Evolutionary conservation across 2,888 invertebrate genomes (phyloP).

Genomic region (Eupithecia vulgata): DNA sequence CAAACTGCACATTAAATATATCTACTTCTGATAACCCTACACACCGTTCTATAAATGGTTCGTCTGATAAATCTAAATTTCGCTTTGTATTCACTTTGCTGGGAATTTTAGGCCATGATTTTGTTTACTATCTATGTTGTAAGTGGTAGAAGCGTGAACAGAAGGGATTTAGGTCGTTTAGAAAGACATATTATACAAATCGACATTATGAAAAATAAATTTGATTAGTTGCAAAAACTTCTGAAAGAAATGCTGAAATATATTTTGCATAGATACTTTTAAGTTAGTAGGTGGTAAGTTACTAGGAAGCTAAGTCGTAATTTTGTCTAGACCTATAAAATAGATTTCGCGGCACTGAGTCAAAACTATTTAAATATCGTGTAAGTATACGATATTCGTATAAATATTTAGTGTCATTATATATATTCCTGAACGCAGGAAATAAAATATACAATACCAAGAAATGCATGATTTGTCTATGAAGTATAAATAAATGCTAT

Average conservation of each 20-base stretch:
- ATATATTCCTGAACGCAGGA: not conserved
- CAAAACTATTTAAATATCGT: not conserved
- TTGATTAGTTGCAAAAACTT: not conserved
- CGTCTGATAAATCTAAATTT: conserved; percentile 47
- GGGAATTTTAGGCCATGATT: conserved; percentile 41
- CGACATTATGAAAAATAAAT: not conserved
- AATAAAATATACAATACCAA: not conserved
- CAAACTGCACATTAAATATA: not conserved
- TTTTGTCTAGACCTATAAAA: not conserved
- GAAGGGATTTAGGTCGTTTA: conserved; percentile 6
- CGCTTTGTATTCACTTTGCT: conserved; percentile 46
- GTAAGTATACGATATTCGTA: not conserved
- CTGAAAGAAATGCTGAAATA: not conserved
- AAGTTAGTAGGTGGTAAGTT: too few species aligned
- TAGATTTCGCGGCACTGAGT: not conserved
- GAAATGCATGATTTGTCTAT: not conserved
- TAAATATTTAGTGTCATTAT: not conserved
- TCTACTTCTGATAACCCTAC: conserved; percentile 25
- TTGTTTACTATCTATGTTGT: conserved; percentile 36
- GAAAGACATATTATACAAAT: conserved; percentile 7
- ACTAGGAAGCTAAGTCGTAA: not conserved
- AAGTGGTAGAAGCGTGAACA: not conserved
- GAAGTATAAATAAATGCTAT: not conserved
- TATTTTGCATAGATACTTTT: not conserved
- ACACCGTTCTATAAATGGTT: conserved; percentile 42